A percentile compares a stretch with the other conserved stretches of the same genome.
Conservation (phyloP, 2,888 invertebrate species). For the Zootermopsis nevadensis region DNA sequence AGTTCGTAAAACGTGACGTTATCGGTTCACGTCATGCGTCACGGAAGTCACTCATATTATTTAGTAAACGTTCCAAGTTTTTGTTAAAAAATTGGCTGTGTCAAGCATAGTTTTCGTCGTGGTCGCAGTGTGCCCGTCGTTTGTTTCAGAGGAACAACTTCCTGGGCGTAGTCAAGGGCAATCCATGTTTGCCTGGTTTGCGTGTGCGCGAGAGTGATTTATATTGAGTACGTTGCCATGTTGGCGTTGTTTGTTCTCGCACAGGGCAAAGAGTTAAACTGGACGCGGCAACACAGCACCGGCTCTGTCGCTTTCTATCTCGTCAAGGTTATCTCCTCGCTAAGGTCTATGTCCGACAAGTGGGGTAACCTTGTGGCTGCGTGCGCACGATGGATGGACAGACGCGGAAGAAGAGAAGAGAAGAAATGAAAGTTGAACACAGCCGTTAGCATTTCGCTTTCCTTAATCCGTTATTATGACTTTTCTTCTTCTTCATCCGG, state of each 20-base stretch:
- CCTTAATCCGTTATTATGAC: constrained; percentile 33
- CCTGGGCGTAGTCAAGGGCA: constrained; percentile 52
- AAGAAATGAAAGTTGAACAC: constrained; percentile 25
- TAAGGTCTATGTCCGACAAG: constrained; percentile 50
- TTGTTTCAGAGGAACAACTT: constrained; percentile 39
- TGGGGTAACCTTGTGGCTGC: constrained; percentile 48
- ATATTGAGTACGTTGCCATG: constrained; percentile 35
- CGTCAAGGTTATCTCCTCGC: constrained; percentile 49
- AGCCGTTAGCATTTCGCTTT: constrained; percentile 36
- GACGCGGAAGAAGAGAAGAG: constrained; percentile 28
- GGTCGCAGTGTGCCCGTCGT: background rate
- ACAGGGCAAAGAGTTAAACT: constrained; percentile 22
- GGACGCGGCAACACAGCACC: constrained; percentile 31
- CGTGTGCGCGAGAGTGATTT: constrained; percentile 42
- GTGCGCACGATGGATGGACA: constrained; percentile 30
- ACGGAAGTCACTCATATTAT: too few relatives aligned
- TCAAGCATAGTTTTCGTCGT: too few relatives aligned
- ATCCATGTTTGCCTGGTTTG: constrained; percentile 39
- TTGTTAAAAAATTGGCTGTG: too few relatives aligned
- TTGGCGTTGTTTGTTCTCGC: background rate
- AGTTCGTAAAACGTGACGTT: too few relatives aligned
- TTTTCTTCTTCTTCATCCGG: constrained; percentile 10
- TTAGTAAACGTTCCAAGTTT: too few relatives aligned
- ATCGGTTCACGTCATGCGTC: too few relatives aligned
- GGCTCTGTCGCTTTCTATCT: constrained; percentile 37